Base-by-base conservation (phyloP, 2,797 vertebrate genomes). In the Tadarida brasiliensis region DNA sequence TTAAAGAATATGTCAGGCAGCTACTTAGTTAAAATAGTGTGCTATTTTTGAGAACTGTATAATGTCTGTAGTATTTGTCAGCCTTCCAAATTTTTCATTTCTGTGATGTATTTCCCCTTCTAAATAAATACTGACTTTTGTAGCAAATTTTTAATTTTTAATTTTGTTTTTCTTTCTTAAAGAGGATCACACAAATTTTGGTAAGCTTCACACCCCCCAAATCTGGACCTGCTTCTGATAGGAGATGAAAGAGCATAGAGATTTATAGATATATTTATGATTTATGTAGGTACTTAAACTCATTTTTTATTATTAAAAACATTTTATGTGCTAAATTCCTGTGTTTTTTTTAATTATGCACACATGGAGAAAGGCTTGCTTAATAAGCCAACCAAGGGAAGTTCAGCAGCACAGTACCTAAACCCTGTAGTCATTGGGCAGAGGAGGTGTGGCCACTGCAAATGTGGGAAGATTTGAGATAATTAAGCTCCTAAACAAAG, bases 131-230 rank as follows among this genome's bases (percentile, higher is more conserved):
- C n/a, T 56, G 67, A 56, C 30, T 82, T 90, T 90, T 47, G 22
- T 35, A 44, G 14, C 14, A 35, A 77, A 92, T 73, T 90, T 78
- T 90, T 17, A 65, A 87, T 67, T 87, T 92, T 22, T 49, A 57
- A 73, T 71, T 87, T 35, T 54, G 22, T 70, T 67, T 39, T 85
- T 35, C 70, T 95, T 94, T 68, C 84, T 78, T 57, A 74, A 91
- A 76, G 33, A 89, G 19, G 3, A 35, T 90, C 65, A 70, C 61
- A 80, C 12, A 56, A 68, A 61, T n/a, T 88, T 68, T 94, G 47
- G 15, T 28, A 91, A 91, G 30, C 70, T 61, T 88, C 56, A 67
- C n/a, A 33, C 11, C 65, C 39, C 68, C 44, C 14, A 74, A 35
- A 71, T 20, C 33, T 73, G 59, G 39, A 67, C 35, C 51, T 85